These are phyloP conservation scores for Cephalopterus ornatus DNA, from an alignment of 2,113 vertebrate genomes.

Conservation along the genomic window DNA sequence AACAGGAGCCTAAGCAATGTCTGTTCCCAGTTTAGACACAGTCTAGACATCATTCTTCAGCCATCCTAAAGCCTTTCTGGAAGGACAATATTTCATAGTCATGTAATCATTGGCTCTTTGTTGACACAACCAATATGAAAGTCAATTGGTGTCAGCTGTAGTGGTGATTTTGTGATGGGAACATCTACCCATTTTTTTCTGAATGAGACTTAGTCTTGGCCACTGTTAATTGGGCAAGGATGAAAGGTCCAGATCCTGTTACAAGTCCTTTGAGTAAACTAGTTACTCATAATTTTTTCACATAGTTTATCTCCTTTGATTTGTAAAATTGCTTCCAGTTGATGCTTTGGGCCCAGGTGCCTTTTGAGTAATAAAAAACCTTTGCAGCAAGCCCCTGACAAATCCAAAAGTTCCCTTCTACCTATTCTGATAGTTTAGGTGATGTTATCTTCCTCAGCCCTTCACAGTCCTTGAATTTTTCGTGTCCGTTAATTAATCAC, in stretches of 20 bases:
- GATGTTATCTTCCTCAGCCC: not conserved
- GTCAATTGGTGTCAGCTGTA: conserved; percentile 60
- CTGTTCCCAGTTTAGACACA: conserved; percentile 38
- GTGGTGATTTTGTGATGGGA: conserved; percentile 31
- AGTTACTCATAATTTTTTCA: conserved; percentile 13
- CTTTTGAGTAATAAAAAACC: not conserved
- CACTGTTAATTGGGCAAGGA: conserved; percentile 30
- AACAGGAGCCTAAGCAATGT: not conserved
- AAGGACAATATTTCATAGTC: conserved; percentile 28
- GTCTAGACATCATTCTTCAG: conserved; percentile 22
- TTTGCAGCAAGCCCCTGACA: not conserved
- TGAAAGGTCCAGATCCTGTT: conserved; percentile 47
- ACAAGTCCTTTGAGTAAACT: conserved; percentile 33
- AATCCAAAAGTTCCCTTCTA: not conserved
- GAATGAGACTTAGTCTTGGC: conserved; percentile 7
- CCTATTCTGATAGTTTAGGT: not conserved
- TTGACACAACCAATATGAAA: conserved; percentile 39
- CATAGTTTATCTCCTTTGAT: conserved; percentile 46
- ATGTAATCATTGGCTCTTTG: not conserved
- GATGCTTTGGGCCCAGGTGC: conserved; percentile 27
- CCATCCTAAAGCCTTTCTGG: not conserved
- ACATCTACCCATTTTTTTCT: conserved; percentile 31
- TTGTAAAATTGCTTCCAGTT: conserved; percentile 60
- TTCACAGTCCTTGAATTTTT: not conserved
- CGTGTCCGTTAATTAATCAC: conserved; percentile 56